phyloP scores from a whole-genome alignment of 2,113 vertebrate genomes.

The Prochilodus magdalenae region DNA sequence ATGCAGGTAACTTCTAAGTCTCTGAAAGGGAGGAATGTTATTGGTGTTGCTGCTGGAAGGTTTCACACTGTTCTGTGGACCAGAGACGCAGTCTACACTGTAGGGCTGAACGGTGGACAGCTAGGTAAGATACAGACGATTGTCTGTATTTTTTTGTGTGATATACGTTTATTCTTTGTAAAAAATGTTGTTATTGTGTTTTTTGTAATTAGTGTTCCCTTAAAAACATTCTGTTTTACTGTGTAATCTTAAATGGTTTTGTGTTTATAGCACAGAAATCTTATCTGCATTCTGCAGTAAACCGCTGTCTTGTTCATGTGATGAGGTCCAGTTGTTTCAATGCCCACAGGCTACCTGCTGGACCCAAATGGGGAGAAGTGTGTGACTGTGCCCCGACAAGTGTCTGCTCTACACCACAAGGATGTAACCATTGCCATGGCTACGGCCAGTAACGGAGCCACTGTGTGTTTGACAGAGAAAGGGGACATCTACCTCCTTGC shows the following conservation, averaged over 20 bases:
- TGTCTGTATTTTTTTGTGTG: background rate
- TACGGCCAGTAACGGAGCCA: constrained; percentile 91
- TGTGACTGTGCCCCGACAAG: constrained; percentile 88
- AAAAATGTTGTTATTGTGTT: too few relatives aligned
- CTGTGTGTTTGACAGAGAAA: constrained; percentile 91
- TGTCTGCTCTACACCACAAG: constrained; percentile 93
- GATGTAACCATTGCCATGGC: constrained; percentile 86
- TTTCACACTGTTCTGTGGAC: constrained; percentile 98
- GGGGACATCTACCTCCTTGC: constrained; percentile 93
- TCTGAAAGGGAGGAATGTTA: constrained; percentile 88
- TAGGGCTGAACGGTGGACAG: constrained; percentile 96
- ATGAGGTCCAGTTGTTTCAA: background rate
- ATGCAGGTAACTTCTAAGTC: constrained; percentile 90
- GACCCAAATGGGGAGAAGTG: constrained; percentile 95
- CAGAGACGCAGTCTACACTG: constrained; percentile 91
- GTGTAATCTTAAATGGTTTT: background rate
- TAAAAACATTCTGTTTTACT: background rate
- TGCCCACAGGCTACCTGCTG: constrained; percentile 85
- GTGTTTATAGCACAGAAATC: background rate
- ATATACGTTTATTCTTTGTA: too few relatives aligned
- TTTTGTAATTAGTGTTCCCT: background rate
- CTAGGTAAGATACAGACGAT: constrained; percentile 81
- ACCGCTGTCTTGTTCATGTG: background rate
- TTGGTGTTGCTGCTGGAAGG: constrained; percentile 93
- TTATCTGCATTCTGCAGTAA: background rate